Conservation (phyloP, 2,797 vertebrate genomes). For the Diplodus sargus region DNA sequence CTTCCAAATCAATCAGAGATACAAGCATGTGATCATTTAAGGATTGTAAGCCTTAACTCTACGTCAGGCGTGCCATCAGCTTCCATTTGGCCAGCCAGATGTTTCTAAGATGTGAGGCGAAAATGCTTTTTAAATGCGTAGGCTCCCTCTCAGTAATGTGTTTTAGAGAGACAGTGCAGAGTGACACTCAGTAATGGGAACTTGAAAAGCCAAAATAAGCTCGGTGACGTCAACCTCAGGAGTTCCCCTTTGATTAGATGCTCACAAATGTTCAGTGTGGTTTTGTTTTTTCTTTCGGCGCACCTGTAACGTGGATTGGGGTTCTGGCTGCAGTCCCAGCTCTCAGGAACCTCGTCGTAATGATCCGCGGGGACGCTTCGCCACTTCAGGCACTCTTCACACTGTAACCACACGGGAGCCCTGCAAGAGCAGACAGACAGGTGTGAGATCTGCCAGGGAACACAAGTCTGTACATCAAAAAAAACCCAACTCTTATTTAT, state of each 20-base stretch:
- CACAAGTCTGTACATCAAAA: background rate
- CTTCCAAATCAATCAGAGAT: background rate
- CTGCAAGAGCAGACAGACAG: slow-evolving; percentile 58
- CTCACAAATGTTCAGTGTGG: no score
- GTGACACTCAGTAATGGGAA: no score
- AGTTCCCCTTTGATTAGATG: no score
- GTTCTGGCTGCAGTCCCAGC: slow-evolving; percentile 86
- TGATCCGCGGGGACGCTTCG: slow-evolving; percentile 78
- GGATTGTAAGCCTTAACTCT: background rate
- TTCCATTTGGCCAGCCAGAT: no score
- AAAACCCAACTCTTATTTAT: background rate
- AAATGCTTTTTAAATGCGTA: no score
- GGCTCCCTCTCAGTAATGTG: no score
- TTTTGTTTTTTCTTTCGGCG: no score
- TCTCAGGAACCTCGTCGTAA: slow-evolving; percentile 80
- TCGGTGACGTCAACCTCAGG: no score
- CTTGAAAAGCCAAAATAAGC: no score
- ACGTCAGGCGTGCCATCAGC: background rate
- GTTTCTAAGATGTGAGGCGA: no score
- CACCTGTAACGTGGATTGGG: slow-evolving; percentile 82
- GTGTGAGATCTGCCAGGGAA: background rate
- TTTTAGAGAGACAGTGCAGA: no score
- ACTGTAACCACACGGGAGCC: slow-evolving; percentile 83
- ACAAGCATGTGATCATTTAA: background rate
- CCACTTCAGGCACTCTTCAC: slow-evolving; percentile 90